Evolutionary conservation across 2,797 vertebrate genomes (phyloP).

Genomic region (Pantherophis vulpinus): DNA sequence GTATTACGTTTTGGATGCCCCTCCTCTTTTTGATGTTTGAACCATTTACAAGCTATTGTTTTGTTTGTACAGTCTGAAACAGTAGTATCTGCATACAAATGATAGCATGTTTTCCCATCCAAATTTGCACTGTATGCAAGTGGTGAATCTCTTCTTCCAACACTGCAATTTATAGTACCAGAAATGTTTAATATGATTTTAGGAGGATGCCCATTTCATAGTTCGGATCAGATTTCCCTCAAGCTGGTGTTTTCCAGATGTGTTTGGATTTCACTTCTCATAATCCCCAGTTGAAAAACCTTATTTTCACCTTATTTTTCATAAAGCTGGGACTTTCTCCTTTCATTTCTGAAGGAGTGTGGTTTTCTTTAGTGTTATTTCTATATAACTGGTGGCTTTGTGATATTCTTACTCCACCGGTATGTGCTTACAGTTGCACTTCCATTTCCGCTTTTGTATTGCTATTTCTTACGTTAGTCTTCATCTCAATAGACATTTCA

Average conservation of each 20-base stretch:
- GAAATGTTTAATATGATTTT: background rate
- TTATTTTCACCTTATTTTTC: background rate
- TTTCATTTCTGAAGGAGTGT: background rate
- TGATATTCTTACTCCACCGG: background rate
- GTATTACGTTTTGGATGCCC: background rate
- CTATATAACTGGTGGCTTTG: background rate
- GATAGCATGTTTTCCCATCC: background rate
- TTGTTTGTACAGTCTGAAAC: background rate
- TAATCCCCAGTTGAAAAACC: background rate
- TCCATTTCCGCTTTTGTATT: background rate
- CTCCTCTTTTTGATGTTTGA: background rate
- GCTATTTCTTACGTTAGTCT: background rate
- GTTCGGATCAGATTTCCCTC: background rate
- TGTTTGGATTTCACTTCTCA: background rate
- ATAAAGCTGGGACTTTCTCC: background rate
- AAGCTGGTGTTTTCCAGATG: background rate
- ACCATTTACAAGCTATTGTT: background rate
- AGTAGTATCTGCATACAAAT: background rate
- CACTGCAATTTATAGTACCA: background rate
- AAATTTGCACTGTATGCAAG: background rate
- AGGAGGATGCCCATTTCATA: background rate
- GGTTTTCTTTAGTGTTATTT: background rate
- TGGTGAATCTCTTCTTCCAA: background rate
- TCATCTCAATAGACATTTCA: background rate
- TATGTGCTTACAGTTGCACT: background rate